These are phyloP conservation scores for Drosophila algonquin DNA, from an alignment of 2,888 invertebrate species.

Conservation along the genomic window DNA sequence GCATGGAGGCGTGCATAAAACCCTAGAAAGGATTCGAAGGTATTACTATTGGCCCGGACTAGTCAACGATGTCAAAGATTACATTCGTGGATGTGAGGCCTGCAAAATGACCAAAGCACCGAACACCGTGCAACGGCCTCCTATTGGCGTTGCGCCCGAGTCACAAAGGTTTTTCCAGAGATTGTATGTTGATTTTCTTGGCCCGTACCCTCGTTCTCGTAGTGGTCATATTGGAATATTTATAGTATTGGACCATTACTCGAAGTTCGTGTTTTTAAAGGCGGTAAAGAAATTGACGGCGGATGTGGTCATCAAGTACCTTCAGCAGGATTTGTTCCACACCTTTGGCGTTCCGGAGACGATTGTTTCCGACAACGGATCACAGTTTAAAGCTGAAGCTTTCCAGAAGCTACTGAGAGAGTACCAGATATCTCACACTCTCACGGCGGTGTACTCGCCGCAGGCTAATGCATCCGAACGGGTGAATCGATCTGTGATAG, in stretches of 20 bases:
- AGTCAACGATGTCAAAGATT: neutral
- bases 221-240: neutral
- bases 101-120: neutral
- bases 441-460: neutral
- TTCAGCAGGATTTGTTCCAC: constrained; percentile 1
- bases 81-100: neutral
- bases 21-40: neutral
- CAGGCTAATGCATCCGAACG: constrained; percentile 1
- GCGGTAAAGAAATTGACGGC: neutral
- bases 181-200: neutral
- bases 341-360: constrained; percentile 5
- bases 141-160: neutral
- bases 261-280: neutral
- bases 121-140: neutral
- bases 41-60: neutral
- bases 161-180: neutral
- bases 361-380: neutral
- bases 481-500: constrained; percentile 4
- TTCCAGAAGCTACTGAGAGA: neutral
- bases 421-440: neutral
- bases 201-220: neutral
- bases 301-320: neutral
- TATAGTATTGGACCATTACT: neutral
- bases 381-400: neutral
- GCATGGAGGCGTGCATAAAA: constrained; percentile 2